These are phyloP conservation scores for Lepisosteus osseus DNA, from an alignment of 2,113 vertebrate species.

Conservation along the genomic window DNA sequence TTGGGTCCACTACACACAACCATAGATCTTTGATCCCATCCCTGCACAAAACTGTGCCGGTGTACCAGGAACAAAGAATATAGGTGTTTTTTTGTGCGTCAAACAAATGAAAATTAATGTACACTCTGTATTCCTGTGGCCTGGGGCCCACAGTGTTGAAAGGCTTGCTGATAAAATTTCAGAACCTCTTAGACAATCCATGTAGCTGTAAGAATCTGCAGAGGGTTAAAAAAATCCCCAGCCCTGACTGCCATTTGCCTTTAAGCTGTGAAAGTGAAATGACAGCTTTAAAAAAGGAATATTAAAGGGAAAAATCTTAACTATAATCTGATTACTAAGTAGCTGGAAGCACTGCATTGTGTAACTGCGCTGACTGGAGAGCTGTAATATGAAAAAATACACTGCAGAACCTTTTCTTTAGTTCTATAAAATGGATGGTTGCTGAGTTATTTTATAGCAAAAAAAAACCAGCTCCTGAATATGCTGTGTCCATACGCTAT, in stretches of 20 bases:
- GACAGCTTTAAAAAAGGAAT: constrained; percentile 29
- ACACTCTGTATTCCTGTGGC: neutral
- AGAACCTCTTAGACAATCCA: neutral
- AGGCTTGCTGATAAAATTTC: neutral
- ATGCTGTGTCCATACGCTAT: constrained; percentile 4
- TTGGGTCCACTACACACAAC: no score
- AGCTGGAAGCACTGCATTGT: constrained; percentile 32
- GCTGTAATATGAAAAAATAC: constrained; percentile 18
- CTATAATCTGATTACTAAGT: constrained; percentile 38
- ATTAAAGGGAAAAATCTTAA: constrained; percentile 25
- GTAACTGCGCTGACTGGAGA: constrained; percentile 25
- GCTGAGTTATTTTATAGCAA: constrained; percentile 12
- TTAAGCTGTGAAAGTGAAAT: constrained; percentile 23
- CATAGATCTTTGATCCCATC: constrained; percentile 25
- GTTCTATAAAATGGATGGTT: constrained; percentile 19
- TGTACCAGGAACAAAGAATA: no score
- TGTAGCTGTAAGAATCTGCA: neutral
- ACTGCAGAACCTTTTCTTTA: constrained; percentile 15
- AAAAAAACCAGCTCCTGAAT: neutral
- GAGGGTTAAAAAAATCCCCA: constrained; percentile 11
- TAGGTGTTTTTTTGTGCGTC: neutral
- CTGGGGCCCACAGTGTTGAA: neutral
- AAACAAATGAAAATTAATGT: neutral
- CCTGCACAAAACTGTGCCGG: constrained; percentile 31
- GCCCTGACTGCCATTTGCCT: constrained; percentile 10